A percentile compares a stretch with the other conserved stretches of the same genome.
These are phyloP conservation scores for Minunthozetes semirufus DNA, from an alignment of 2,888 invertebrate genomes.

Conservation along the genomic window DNA sequence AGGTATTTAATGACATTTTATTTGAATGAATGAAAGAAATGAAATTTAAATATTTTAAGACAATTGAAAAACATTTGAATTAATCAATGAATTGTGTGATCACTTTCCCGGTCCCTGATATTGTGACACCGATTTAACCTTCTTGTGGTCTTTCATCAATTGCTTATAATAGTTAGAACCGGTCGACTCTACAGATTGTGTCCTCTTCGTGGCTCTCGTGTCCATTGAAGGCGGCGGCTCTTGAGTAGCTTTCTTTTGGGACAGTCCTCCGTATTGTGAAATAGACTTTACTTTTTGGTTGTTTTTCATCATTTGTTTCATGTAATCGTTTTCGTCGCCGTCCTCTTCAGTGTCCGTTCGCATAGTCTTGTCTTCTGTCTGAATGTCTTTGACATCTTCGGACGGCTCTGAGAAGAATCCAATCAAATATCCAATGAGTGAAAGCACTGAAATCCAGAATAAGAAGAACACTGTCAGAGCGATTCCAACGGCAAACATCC, in stretches of 20 bases:
- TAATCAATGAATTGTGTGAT: neutral
- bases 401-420: slow-evolving; percentile 4
- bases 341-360: neutral
- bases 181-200: neutral
- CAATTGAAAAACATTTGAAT: neutral
- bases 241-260: neutral
- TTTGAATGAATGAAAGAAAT: too few relatives aligned
- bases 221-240: neutral
- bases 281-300: slow-evolving; percentile 4
- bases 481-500: slow-evolving; percentile 4
- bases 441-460: neutral
- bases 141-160: slow-evolving; percentile 5
- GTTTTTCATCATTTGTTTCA: neutral
- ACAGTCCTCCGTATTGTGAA: neutral
- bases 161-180: neutral
- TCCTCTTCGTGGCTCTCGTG: neutral
- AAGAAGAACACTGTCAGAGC: neutral
- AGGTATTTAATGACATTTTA: too few relatives aligned
- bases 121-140: slow-evolving; percentile 19
- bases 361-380: too few relatives aligned
- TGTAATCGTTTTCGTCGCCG: neutral
- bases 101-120: neutral
- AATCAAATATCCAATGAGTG: slow-evolving; percentile 13
- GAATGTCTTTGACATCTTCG: neutral
- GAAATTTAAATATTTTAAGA: too few relatives aligned